Evolutionary conservation across 2,888 invertebrate species (phyloP).

Genomic region (Marasmarcha lunaedactyla): DNA sequence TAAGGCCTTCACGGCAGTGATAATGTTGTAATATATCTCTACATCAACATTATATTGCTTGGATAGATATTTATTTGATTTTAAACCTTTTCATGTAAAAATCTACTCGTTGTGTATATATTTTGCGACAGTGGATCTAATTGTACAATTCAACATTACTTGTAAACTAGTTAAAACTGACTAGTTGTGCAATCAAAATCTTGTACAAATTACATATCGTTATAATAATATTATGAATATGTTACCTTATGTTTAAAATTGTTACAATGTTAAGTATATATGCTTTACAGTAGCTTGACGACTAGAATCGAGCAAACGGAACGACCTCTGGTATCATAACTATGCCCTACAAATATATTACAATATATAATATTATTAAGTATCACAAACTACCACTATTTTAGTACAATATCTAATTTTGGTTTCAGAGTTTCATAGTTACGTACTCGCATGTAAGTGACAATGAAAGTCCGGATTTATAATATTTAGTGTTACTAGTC

Average conservation of each 20-base stretch:
- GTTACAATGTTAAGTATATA: conserved; percentile 24
- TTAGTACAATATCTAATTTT: not conserved
- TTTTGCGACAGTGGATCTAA: not conserved
- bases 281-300: conserved; percentile 30
- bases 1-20: not conserved
- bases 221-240: conserved; percentile 26
- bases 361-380: not conserved
- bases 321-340: conserved; percentile 8
- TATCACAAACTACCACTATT: conserved; percentile 1
- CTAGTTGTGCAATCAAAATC: conserved; percentile 50
- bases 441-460: no score
- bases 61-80: not conserved
- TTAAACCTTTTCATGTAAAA: no score
- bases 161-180: not conserved
- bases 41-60: no score
- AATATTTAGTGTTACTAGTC: no score
- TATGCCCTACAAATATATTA: not conserved
- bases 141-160: conserved; percentile 1
- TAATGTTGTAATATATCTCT: not conserved
- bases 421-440: not conserved
- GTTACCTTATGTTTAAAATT: conserved; percentile 25
- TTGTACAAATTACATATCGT: conserved; percentile 46
- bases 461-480: no score
- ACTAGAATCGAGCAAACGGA: conserved; percentile 31
- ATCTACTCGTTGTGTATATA: no score